Conservation (phyloP, 2,888 invertebrate genomes). For the Mesoligia furuncula region DNA sequence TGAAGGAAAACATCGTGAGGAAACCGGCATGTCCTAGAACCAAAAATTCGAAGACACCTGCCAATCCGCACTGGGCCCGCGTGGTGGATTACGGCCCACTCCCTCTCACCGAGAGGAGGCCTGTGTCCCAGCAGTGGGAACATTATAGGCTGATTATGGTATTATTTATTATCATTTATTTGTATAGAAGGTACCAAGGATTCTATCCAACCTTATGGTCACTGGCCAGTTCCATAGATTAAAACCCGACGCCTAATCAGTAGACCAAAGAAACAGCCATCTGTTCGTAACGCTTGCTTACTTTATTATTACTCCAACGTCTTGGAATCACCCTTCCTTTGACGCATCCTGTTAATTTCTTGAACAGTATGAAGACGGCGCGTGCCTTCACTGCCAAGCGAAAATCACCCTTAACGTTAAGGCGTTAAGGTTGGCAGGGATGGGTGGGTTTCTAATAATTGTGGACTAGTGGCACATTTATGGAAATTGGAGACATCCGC, state of each 20-base stretch:
- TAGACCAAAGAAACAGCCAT: slow-evolving; percentile 59
- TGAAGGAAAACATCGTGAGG: too few relatives aligned
- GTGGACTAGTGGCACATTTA: slow-evolving; percentile 62
- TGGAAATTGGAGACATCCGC: slow-evolving; percentile 86
- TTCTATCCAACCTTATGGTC: slow-evolving; percentile 11
- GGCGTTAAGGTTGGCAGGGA: slow-evolving; percentile 42
- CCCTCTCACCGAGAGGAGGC: too few relatives aligned
- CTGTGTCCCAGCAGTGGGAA: too few relatives aligned
- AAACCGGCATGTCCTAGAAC: too few relatives aligned
- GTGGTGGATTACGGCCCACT: too few relatives aligned
- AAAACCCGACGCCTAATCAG: slow-evolving; percentile 30
- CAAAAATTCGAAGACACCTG: too few relatives aligned
- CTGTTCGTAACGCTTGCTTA: slow-evolving; percentile 55
- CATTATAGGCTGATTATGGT: too few relatives aligned
- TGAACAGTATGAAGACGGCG: slow-evolving; percentile 76
- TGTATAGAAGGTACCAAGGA: too few relatives aligned
- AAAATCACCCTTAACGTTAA: slow-evolving; percentile 25
- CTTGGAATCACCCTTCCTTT: slow-evolving; percentile 82
- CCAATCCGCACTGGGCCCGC: too few relatives aligned
- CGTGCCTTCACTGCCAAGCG: slow-evolving; percentile 68
- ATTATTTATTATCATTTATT: too few relatives aligned
- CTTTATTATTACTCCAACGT: slow-evolving; percentile 68
- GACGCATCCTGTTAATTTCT: slow-evolving; percentile 82
- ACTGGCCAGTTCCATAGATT: slow-evolving; percentile 25
- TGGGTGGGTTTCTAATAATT: background rate